These are phyloP conservation scores for Morpho deidamia DNA, from an alignment of 2,888 invertebrate species.

Conservation along the genomic window DNA sequence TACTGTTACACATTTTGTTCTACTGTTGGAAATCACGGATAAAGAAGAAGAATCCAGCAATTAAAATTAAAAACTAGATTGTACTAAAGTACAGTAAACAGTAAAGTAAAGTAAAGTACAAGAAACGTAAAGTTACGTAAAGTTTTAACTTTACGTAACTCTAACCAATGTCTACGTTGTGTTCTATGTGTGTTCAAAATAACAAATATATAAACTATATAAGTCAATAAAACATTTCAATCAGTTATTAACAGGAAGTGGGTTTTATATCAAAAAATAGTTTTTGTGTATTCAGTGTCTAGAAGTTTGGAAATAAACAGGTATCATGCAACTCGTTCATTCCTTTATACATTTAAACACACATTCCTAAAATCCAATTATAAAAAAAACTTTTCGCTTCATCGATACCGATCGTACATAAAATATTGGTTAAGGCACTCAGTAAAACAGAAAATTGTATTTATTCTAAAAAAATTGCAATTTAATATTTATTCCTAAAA, in stretches of 20 bases:
- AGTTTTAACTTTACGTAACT: background rate
- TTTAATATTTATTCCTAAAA: too few species aligned
- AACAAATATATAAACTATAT: too few species aligned
- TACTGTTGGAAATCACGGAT: too few species aligned
- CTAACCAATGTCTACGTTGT: background rate
- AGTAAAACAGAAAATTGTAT: too few species aligned
- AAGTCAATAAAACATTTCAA: background rate
- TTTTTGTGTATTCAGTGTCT: conserved; percentile 19
- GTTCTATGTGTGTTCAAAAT: background rate
- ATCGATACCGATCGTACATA: conserved; percentile 22
- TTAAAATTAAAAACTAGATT: too few species aligned
- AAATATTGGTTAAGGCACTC: background rate
- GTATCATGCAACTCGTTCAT: conserved; percentile 62
- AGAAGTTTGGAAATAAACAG: conserved; percentile 35
- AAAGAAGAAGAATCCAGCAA: too few species aligned
- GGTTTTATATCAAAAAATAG: conserved; percentile 19
- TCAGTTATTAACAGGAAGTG: conserved; percentile 71
- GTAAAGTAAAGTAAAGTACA: too few species aligned
- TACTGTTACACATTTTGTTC: too few species aligned
- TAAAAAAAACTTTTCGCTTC: conserved; percentile 35
- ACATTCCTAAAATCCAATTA: conserved; percentile 73
- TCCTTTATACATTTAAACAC: conserved; percentile 55
- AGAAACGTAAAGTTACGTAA: too few species aligned
- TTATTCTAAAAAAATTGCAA: too few species aligned
- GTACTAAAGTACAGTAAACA: too few species aligned